Evolutionary conservation across 2,797 vertebrate genomes (phyloP), one percentile per base, ranked within the genome.

Genomic region (Xiphophorus birchmanni): DNA sequence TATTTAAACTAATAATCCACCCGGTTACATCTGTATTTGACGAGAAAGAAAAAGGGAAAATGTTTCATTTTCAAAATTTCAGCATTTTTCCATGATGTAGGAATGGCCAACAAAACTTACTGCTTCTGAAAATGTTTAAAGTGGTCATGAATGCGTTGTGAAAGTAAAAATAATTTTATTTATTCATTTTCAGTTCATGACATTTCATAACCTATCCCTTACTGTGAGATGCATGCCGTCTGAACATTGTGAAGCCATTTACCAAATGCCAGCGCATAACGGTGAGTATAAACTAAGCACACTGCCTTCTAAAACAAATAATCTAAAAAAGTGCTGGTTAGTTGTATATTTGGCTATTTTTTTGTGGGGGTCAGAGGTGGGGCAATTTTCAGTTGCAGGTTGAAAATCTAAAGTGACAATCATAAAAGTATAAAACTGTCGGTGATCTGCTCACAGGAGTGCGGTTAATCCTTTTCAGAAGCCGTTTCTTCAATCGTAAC

Each of bases 181-280:
- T 8, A 47, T 65, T 74, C 6, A 11, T 76, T 72, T 73, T 47
- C 79, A 94, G 93, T 93, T 94, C 75, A 0, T 0, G 0, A 0
- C 0, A 0, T 0, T 0, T 0, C 0, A 74, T 0, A 0, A 0
- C 0, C 0, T 85, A 2, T 1, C 0, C 23, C 32, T 94, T 0
- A 15, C 0, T 1, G 32, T 93, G 56, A 81, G 0, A 0, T 94
- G 93, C 76, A 0, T 6, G 29, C 23, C 21, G 1, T 0, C 0
- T 6, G 6, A 26, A 1, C 8, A 67, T 2, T 45, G 0, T 26
- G 2, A 74, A 10, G 44, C 0, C 0, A 58, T 79, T 3, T 0
- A 0, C 13, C 87, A 52, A 84, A 5, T 0, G 0, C 88, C 89
- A 5, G 0, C 0, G 1, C 47, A 69, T 75, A 74, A 92, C 77